These are phyloP conservation scores for Cardiocondyla obscurior DNA, from an alignment of 1,140 invertebrate species.

Conservation along the genomic window DNA sequence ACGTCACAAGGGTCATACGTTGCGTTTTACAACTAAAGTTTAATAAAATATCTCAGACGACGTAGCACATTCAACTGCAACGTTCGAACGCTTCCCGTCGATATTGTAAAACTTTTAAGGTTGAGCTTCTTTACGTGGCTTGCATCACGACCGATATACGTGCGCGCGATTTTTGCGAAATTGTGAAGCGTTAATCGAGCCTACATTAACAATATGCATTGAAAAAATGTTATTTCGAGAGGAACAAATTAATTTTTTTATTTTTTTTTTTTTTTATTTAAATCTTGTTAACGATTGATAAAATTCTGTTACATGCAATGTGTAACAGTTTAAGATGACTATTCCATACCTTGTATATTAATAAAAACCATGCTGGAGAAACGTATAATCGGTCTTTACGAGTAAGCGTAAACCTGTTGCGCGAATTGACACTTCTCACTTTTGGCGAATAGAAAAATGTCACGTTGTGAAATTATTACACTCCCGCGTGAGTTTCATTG, in stretches of 20 bases:
- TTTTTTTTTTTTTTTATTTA: no score
- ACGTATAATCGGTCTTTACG: not conserved
- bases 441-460: slow-evolving; percentile 24
- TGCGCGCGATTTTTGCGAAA: not conserved
- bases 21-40: slow-evolving; percentile 35
- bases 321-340: not conserved
- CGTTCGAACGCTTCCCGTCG: slow-evolving; percentile 5
- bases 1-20: slow-evolving; percentile 2
- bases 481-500: not conserved
- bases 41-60: slow-evolving; percentile 46
- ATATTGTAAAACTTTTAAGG: slow-evolving; percentile 45
- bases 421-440: not conserved
- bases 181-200: slow-evolving; percentile 1
- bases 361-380: not conserved
- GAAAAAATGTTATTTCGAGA: not conserved
- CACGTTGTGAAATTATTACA: not conserved
- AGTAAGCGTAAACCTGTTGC: slow-evolving; percentile 23
- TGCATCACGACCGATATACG: not conserved
- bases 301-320: no score
- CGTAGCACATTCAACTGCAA: slow-evolving; percentile 12
- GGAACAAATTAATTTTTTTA: not conserved
- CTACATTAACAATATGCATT: not conserved
- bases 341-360: not conserved
- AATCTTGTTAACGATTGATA: no score
- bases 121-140: slow-evolving; percentile 11